Evolutionary conservation across 1,140 invertebrate species (phyloP).

Genomic region (Drosophila subobscura): DNA sequence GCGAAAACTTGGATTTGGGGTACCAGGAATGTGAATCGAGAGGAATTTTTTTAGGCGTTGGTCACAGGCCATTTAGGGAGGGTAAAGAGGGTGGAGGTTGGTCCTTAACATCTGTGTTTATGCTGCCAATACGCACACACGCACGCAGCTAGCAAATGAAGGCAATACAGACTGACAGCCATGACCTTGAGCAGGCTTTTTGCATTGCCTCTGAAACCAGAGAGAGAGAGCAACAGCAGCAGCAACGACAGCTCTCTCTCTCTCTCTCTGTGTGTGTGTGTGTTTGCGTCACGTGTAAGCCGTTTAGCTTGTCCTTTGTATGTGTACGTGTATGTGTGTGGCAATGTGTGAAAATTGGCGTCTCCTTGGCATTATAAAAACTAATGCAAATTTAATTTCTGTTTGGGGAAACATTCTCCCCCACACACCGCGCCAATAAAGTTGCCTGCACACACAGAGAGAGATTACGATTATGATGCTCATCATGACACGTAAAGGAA

Average conservation of each 20-base stretch:
- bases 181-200: constrained; percentile 71
- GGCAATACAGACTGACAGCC: constrained; percentile 58
- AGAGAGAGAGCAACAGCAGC: constrained; percentile 7
- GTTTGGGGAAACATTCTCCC: constrained; percentile 31
- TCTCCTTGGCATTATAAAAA: constrained; percentile 46
- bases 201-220: constrained; percentile 51
- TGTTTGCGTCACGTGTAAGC: not conserved
- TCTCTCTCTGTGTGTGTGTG: constrained; percentile 8
- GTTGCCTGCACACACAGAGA: not conserved
- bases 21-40: not conserved
- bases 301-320: not conserved
- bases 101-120: constrained; percentile 69
- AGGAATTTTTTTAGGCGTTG: constrained; percentile 50
- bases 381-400: constrained; percentile 61
- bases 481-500: constrained; percentile 15
- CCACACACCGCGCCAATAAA: constrained; percentile 13
- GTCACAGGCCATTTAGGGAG: constrained; percentile 27
- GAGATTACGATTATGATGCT: constrained; percentile 30
- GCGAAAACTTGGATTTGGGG: constrained; percentile 5
- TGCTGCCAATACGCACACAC: constrained; percentile 35
- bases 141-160: constrained; percentile 21
- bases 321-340: constrained; percentile 25
- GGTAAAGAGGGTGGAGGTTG: not conserved
- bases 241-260: not conserved
- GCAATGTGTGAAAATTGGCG: constrained; percentile 12